A percentile compares a stretch with the other conserved stretches of the same genome.
These are phyloP conservation scores for Lordiphosa clarofinis DNA, from an alignment of 1,140 invertebrate genomes.

Conservation along the genomic window DNA sequence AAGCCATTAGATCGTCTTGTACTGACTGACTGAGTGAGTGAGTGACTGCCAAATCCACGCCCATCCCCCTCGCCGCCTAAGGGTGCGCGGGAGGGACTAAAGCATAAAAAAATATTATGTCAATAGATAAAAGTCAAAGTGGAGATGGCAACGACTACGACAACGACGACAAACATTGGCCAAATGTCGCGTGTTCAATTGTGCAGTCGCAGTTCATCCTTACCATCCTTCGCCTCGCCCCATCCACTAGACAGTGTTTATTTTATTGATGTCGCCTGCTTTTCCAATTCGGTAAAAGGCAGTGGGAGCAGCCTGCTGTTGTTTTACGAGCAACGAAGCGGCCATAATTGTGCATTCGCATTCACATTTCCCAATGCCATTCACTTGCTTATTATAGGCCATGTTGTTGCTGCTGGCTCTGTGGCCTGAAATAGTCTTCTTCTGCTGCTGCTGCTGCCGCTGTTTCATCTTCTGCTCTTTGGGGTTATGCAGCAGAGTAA, in stretches of 20 bases:
- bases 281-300: conserved; percentile 13
- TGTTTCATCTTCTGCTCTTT: background rate
- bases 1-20: conserved; percentile 50
- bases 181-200: conserved; percentile 72
- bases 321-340: conserved; percentile 73
- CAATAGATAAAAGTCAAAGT: conserved; percentile 74
- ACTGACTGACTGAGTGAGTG: conserved; percentile 24
- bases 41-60: conserved; percentile 13
- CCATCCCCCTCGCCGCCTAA: conserved; percentile 1
- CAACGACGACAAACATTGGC: conserved; percentile 41
- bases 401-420: conserved; percentile 15
- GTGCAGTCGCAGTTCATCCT: conserved; percentile 31
- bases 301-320: conserved; percentile 22
- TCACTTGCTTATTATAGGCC: conserved; percentile 44
- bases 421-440: conserved; percentile 23
- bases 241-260: conserved; percentile 61
- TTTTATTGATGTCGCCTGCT: conserved; percentile 69
- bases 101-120: conserved; percentile 72
- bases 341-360: conserved; percentile 72
- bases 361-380: conserved; percentile 36
- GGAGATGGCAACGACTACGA: conserved; percentile 40
- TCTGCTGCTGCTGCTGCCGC: background rate
- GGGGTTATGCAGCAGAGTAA: conserved; percentile 42
- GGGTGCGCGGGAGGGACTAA: background rate
- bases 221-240: conserved; percentile 3